Base-by-base conservation (phyloP, 2,113 vertebrate genomes). In the Ifrita kowaldi region DNA sequence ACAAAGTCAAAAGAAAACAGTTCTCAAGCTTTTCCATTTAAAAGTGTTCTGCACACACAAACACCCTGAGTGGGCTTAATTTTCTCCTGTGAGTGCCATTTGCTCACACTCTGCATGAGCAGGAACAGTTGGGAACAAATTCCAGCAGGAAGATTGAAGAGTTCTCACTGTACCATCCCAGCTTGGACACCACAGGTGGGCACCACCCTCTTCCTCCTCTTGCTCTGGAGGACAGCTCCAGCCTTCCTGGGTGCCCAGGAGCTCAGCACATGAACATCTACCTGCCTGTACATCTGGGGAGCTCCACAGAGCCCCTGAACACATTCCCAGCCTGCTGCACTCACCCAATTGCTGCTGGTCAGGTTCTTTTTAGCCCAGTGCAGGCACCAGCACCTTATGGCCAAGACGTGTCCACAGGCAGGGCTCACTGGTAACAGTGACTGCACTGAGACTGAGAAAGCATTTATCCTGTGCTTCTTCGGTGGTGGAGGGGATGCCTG, bases 1-100 rank as follows among this genome's bases (percentile, higher is more conserved):
- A 84, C 35, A 87, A 76, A 84, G 81, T 47, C 42, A 84, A 93
- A 95, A 79, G 79, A 88, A 96, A 96, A 91, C 32, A 77, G 79
- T 75, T 82, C 85, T 76, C 88, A 83, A 62, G 73, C 85, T 95
- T 95, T 91, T 41, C n/a, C 46, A 27, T 82, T 89, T 59, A 47
- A 13, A 63, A 94, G 24, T 41, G 37, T 44, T 89, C 15, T 10
- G 46, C 55, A 23, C n/a, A 42, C 69, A 67, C 73, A 62, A 47
- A 28, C 32, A 22, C 37, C 19, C 18, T 1, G 39, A 96, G 52
- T 13, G 19, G 26, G 24, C 71, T 69, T 69, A 13, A 56, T 83
- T 92, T 82, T 75, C 46, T 70, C 68, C 73, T 67, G 39, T 3
- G 9, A 80, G 67, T 80, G 47, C 47, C 70, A 37, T 74, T 94